Percentiles rank a stretch among this genome's conserved stretches.
phyloP scores from a whole-genome alignment of 2,797 vertebrate species.

The Notamacropus eugenii region DNA sequence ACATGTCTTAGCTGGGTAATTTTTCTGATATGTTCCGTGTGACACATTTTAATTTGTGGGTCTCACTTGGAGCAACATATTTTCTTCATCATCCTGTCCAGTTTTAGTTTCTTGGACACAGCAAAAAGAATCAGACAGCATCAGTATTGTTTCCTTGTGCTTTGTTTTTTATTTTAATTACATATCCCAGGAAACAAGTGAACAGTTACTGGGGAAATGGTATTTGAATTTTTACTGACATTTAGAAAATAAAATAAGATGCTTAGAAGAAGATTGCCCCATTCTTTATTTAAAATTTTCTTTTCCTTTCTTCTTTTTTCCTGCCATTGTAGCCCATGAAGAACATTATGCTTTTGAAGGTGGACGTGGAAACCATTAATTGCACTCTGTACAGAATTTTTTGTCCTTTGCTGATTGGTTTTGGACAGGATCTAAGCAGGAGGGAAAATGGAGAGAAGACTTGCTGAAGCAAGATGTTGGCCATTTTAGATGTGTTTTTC shows the following conservation, averaged over 20 bases:
- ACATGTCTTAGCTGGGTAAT: neutral
- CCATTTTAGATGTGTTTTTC: conserved; percentile 76
- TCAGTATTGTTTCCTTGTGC: conserved; percentile 64
- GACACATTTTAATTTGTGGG: neutral
- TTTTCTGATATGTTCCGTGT: neutral
- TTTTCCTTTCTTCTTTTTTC: conserved; percentile 79
- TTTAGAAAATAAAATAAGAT: conserved; percentile 74
- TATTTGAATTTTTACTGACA: conserved; percentile 71
- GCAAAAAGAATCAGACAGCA: conserved; percentile 58
- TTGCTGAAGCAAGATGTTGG: conserved; percentile 71
- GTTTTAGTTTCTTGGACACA: conserved; percentile 49
- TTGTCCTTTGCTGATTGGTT: conserved; percentile 74
- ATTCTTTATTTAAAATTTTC: conserved; percentile 81
- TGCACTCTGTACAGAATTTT: conserved; percentile 78
- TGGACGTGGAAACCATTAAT: conserved; percentile 91
- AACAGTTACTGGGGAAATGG: conserved; percentile 70
- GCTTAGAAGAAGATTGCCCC: conserved; percentile 77
- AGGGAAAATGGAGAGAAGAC: conserved; percentile 78
- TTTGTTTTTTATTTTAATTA: conserved; percentile 73
- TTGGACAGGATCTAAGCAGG: conserved; percentile 79
- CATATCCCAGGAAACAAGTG: conserved; percentile 70
- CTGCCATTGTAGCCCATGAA: conserved; percentile 91
- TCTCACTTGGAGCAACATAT: neutral
- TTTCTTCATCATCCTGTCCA: conserved; percentile 21
- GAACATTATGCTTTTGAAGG: conserved; percentile 98